These are phyloP conservation scores for Merluccius polli DNA, from an alignment of 2,797 vertebrate species.

Conservation along the genomic window DNA sequence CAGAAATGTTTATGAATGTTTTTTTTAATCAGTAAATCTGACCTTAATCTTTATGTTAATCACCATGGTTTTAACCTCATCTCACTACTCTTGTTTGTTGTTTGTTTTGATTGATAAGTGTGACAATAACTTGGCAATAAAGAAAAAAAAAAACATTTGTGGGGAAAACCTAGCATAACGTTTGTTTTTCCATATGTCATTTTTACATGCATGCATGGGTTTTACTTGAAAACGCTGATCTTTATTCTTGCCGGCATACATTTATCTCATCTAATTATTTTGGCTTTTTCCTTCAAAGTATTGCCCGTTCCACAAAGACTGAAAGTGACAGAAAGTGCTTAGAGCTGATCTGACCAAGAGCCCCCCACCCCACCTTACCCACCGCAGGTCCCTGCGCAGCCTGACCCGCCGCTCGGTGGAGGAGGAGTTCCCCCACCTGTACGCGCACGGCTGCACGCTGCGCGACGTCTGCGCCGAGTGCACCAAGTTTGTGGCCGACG, in stretches of 20 bases:
- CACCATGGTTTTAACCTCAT: background rate
- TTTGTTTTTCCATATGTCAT: background rate
- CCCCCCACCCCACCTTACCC: background rate
- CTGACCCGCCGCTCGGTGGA: conserved; percentile 81
- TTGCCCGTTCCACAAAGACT: background rate
- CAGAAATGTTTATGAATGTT: conserved; percentile 13
- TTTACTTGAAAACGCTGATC: background rate
- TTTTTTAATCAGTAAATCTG: conserved; percentile 22
- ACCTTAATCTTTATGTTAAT: conserved; percentile 28
- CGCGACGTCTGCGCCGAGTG: conserved; percentile 88
- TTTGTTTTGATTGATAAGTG: background rate
- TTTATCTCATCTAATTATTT: too few species aligned
- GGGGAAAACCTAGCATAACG: too few species aligned
- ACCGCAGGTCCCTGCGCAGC: conserved; percentile 78
- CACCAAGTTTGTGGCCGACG: conserved; percentile 84
- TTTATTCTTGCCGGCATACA: background rate
- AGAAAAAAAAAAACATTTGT: too few species aligned
- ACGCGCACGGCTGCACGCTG: conserved; percentile 84
- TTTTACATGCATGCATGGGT: background rate
- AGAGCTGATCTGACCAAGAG: background rate
- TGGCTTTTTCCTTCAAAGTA: too few species aligned
- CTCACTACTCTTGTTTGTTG: background rate
- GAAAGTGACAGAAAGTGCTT: background rate
- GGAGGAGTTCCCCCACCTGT: conserved; percentile 92
- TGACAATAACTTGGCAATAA: background rate